Evolutionary conservation across 1,140 invertebrate genomes (phyloP).

Genomic region (Cyclargus thomasi): DNA sequence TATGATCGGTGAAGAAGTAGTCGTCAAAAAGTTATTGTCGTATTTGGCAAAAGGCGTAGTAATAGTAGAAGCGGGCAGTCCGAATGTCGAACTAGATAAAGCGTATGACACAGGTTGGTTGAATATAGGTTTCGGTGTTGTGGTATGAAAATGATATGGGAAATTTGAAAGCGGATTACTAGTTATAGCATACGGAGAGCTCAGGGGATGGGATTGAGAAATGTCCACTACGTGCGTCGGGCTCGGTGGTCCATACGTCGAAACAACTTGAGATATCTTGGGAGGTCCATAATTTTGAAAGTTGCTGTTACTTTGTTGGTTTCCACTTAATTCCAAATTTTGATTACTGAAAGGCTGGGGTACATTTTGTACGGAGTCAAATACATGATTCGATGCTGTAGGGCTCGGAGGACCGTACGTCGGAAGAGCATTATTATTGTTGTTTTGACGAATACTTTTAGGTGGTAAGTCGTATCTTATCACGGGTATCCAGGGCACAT

Average conservation of each 20-base stretch:
- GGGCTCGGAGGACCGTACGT: conserved; percentile 57
- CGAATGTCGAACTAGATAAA: conserved; percentile 32
- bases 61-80: conserved; percentile 32
- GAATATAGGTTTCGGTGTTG: conserved; percentile 18
- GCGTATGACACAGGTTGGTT: conserved; percentile 29
- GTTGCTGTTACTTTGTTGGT: conserved; percentile 37
- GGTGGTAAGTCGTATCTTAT: conserved; percentile 62
- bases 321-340: conserved; percentile 34
- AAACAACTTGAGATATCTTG: conserved; percentile 34
- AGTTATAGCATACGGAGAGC: conserved; percentile 34
- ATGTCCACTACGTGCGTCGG: conserved; percentile 44
- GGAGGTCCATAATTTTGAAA: conserved; percentile 51
- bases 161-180: conserved; percentile 37
- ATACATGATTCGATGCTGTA: conserved; percentile 36
- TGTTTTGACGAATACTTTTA: conserved; percentile 36
- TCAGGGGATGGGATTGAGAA: conserved; percentile 31
- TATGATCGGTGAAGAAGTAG: conserved; percentile 26
- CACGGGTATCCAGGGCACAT: conserved; percentile 86
- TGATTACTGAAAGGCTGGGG: conserved; percentile 40
- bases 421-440: conserved; percentile 33
- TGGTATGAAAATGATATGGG: conserved; percentile 21
- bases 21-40: conserved; percentile 26
- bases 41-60: conserved; percentile 34
- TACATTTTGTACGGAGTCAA: conserved; percentile 34
- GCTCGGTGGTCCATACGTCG: conserved; percentile 60